Conservation (phyloP, 2,113 vertebrate genomes). For the Caloenas nicobarica region DNA sequence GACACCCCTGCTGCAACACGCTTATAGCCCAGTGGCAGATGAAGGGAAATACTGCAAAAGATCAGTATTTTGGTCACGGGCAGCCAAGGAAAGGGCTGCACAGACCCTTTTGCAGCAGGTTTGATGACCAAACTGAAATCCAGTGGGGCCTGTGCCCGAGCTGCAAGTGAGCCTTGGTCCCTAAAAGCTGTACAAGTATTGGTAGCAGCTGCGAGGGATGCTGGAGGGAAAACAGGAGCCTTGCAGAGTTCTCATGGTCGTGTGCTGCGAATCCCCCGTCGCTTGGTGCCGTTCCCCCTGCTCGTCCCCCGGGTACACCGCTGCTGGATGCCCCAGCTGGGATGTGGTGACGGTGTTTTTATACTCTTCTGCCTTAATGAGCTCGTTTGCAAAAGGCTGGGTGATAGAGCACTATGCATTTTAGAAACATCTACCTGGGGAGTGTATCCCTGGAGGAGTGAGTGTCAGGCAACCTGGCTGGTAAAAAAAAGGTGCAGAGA, state of each 20-base stretch:
- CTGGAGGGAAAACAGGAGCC: background rate
- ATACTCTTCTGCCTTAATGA: background rate
- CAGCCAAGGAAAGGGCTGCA: background rate
- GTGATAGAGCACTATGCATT: background rate
- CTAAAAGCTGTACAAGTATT: background rate
- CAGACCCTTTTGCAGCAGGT: background rate
- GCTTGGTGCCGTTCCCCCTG: background rate
- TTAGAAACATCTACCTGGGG: background rate
- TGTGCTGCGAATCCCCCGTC: background rate
- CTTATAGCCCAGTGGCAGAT: background rate
- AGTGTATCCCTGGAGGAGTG: background rate
- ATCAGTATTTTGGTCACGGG: background rate
- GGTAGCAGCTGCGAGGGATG: rapidly evolving
- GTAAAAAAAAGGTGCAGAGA: background rate
- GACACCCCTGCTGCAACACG: background rate
- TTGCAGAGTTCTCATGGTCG: rapidly evolving
- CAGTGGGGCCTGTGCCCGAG: rapidly evolving
- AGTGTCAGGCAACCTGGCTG: background rate
- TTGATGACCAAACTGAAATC: too few species aligned
- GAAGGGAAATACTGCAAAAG: background rate
- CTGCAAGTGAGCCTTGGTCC: background rate
- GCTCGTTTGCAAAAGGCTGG: background rate
- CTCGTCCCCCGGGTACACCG: rapidly evolving
- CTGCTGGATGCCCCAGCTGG: background rate
- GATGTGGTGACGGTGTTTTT: background rate